phyloP scores from a whole-genome alignment of 2,888 invertebrate species.

The Callyntrura sp. region DNA sequence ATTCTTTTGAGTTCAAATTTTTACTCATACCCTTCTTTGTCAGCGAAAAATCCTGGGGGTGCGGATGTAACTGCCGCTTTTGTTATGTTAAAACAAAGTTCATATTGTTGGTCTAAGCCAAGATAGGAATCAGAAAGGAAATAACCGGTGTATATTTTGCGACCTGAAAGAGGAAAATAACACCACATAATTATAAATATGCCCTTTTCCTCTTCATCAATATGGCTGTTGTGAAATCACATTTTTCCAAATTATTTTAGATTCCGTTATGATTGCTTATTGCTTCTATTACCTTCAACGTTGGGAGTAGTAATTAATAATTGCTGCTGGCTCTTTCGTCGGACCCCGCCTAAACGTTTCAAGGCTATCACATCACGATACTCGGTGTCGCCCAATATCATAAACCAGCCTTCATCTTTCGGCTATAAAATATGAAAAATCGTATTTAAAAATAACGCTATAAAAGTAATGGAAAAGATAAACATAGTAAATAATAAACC shows the following conservation, averaged over 20 bases:
- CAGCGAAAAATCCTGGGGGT: conserved; percentile 78
- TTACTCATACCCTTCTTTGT: conserved; percentile 60
- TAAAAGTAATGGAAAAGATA: neutral
- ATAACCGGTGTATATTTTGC: conserved; percentile 92
- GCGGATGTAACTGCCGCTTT: conserved; percentile 44
- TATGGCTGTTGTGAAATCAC: too few relatives aligned
- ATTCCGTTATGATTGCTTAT: too few relatives aligned
- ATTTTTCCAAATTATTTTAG: too few relatives aligned
- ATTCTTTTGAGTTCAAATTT: neutral
- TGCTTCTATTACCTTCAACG: conserved; percentile 75
- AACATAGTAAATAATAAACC: too few relatives aligned
- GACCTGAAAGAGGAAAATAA: conserved; percentile 86
- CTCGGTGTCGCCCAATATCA: conserved; percentile 92
- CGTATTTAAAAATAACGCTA: neutral
- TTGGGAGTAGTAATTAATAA: conserved; percentile 79
- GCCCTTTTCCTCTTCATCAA: too few relatives aligned
- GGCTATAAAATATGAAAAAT: conserved; percentile 69
- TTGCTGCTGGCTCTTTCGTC: conserved; percentile 80
- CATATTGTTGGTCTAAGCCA: conserved; percentile 96
- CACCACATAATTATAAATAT: neutral
- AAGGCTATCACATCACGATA: conserved; percentile 92
- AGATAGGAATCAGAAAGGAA: conserved; percentile 97
- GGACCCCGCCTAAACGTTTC: conserved; percentile 89
- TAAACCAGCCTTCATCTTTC: conserved; percentile 98
- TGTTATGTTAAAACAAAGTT: conserved; percentile 86